Percentiles rank a stretch among this genome's conserved stretches.
phyloP scores from a whole-genome alignment of 2,113 vertebrate genomes.

The Furnarius figulus region DNA sequence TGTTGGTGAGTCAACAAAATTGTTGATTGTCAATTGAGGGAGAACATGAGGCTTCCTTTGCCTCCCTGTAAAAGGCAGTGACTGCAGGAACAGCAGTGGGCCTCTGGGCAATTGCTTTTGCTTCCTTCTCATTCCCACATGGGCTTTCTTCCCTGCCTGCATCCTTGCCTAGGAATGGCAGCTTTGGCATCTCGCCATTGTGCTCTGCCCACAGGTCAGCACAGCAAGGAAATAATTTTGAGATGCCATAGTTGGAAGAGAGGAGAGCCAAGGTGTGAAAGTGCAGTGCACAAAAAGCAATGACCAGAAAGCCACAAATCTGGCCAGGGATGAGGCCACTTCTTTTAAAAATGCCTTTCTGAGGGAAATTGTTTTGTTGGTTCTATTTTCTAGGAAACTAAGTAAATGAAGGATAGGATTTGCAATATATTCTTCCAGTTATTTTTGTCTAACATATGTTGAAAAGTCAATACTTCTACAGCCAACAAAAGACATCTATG shows the following conservation, averaged over 20 bases:
- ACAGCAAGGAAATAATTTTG: neutral
- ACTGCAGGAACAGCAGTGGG: neutral
- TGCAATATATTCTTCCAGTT: neutral
- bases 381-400: neutral
- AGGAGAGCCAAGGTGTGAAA: neutral
- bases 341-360: neutral
- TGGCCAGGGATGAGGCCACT: neutral
- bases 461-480: neutral
- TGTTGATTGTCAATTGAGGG: fast-evolving
- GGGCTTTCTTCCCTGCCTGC: neutral
- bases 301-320: neutral
- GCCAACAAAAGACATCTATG: neutral
- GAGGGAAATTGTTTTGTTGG: neutral
- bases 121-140: neutral
- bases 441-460: neutral
- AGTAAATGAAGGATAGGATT: neutral
- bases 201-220: neutral
- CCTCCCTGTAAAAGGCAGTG: fast-evolving
- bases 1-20: neutral
- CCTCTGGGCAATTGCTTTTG: neutral
- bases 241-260: neutral
- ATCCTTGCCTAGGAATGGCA: neutral
- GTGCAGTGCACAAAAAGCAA: neutral
- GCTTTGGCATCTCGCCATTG: neutral
- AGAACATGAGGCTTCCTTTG: neutral